A percentile compares a stretch with the other conserved stretches of the same genome.
phyloP scores from a whole-genome alignment of 23 tunicate species.

The Ascidia mentula region DNA sequence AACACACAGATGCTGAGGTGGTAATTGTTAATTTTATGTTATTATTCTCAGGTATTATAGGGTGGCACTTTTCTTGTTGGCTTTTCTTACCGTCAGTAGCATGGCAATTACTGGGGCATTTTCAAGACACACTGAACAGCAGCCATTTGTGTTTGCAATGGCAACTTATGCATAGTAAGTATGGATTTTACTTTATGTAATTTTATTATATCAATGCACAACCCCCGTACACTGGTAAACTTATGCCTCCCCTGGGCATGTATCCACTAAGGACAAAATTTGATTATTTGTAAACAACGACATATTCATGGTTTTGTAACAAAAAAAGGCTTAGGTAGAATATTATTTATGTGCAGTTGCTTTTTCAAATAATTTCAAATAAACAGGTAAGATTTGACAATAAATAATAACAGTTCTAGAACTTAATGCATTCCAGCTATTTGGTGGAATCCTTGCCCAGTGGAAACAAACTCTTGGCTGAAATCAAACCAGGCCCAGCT shows the following conservation, averaged over 20 bases:
- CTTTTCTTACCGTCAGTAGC: conserved; percentile 15
- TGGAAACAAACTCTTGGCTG: background rate
- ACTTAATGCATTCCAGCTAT: background rate
- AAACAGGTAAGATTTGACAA: background rate
- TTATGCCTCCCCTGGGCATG: too few relatives aligned
- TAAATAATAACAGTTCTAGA: background rate
- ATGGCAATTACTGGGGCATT: conserved; percentile 65
- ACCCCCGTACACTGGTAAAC: too few relatives aligned
- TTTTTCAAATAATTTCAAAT: too few relatives aligned
- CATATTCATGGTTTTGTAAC: too few relatives aligned
- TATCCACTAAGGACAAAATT: too few relatives aligned
- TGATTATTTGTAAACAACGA: too few relatives aligned
- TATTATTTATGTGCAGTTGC: too few relatives aligned
- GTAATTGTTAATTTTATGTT: background rate
- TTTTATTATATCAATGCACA: too few relatives aligned
- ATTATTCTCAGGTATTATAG: conserved; percentile 11
- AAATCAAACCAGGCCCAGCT: background rate
- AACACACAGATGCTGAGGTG: background rate
- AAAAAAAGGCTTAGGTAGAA: too few relatives aligned
- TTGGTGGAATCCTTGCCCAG: background rate
- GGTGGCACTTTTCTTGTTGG: conserved; percentile 12
- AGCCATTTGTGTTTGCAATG: conserved; percentile 26
- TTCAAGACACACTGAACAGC: conserved; percentile 47
- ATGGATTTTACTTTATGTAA: too few relatives aligned
- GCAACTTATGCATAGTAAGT: conserved; percentile 39